Evolutionary conservation across 2,888 invertebrate species (phyloP), one percentile per base, ranked within the genome.

Genomic region (Bellardia bayeri): DNA sequence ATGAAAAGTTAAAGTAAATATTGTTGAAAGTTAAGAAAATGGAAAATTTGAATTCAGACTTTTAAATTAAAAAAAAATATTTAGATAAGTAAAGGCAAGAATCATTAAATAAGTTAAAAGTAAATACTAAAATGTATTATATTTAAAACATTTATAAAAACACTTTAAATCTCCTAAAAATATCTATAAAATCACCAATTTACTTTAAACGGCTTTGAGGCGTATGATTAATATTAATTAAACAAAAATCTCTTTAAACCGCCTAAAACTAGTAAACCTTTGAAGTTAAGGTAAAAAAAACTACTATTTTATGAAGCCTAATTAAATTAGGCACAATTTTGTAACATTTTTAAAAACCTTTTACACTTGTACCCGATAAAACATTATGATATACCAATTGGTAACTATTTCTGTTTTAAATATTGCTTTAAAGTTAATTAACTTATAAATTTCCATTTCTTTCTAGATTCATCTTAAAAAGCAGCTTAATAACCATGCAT

Each of bases 401-500:
- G 0, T 6, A 37, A 3, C 3, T 6, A 37, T 37, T 37, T 37
- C 4, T 6, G 6, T 37, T 37, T 37, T 37, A 37, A 3, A 5
- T 5, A 37, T 5, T 4, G 37, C 6, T 37, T 37, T 37, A 45
- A 45, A 0, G 13, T 45, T 45, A 13, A 13, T 0, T 45, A 42
- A 42, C n/a, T 69, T 37, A 13, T 71, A 5, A 30, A 6, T 51
- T 33, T 54, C 4, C 13, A 3, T 74, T 33, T 71, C 11, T 37
- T 87, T 85, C 14, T 49, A 87, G 87, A 51, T 79, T 54, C 6
- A 5, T 13, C 2, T 23, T 51, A 40, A 14, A 42, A 37, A 68
- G 5, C 5, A 51, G 2, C 30, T 61, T 7, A 69, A 14, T 11
- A 37, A 86, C 45, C 49, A 87, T 87, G 87, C 49, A 85, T 79